Percentiles rank a stretch among this genome's conserved stretches.
These are phyloP conservation scores for Zaprionus vittiger DNA, from an alignment of 1,140 invertebrate genomes.

Conservation along the genomic window DNA sequence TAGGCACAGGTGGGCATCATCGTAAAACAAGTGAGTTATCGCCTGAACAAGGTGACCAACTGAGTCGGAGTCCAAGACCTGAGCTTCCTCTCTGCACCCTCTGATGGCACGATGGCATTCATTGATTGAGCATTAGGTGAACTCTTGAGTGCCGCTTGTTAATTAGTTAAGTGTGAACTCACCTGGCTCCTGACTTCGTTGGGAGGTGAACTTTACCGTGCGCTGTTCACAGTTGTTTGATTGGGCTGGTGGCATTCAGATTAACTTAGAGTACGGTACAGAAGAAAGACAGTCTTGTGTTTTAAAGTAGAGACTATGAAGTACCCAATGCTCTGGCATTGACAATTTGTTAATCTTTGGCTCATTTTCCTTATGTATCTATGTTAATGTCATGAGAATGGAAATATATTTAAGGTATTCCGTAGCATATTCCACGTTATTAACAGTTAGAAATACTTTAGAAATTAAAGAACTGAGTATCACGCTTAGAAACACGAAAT, in stretches of 20 bases:
- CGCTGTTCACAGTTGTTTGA: background rate
- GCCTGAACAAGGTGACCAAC: slow-evolving; percentile 32
- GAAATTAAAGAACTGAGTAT: no score
- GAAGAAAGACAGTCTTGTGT: background rate
- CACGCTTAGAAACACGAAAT: no score
- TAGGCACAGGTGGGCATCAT: slow-evolving; percentile 6
- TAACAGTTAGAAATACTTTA: no score
- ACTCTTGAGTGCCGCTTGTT: slow-evolving; percentile 1
- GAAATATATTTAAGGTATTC: no score
- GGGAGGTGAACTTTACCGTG: background rate
- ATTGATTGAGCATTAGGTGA: slow-evolving; percentile 24
- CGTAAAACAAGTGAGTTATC: slow-evolving; percentile 26
- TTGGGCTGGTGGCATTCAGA: background rate
- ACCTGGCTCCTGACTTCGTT: background rate
- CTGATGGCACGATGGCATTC: background rate
- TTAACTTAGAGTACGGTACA: background rate
- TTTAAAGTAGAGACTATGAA: background rate
- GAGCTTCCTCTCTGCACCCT: background rate
- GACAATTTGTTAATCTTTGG: no score
- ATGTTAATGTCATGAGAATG: no score
- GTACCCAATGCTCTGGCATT: background rate
- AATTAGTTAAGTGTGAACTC: slow-evolving; percentile 21
- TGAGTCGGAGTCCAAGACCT: background rate
- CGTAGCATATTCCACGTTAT: no score
- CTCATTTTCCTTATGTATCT: no score